A percentile compares a stretch with the other conserved stretches of the same genome.
phyloP scores from a whole-genome alignment of 1,140 invertebrate species.

The Adelges cooleyi region DNA sequence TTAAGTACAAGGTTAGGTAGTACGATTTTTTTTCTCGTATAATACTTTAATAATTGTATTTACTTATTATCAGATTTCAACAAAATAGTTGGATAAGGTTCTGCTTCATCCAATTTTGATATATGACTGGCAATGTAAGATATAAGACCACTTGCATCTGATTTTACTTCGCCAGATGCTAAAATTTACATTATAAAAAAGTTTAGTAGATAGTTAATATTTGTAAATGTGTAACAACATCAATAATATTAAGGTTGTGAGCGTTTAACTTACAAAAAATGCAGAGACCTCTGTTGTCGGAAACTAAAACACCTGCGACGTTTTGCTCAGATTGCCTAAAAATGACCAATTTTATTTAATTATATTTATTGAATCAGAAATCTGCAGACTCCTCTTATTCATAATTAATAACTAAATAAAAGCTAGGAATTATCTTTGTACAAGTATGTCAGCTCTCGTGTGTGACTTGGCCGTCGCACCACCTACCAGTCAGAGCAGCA shows the following conservation, averaged over 20 bases:
- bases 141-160: neutral
- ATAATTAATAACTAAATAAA: too few species aligned
- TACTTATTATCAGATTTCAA: conserved; percentile 18
- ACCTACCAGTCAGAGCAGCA: too few species aligned
- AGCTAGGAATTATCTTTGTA: too few species aligned
- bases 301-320: conserved; percentile 5
- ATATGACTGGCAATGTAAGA: conserved; percentile 1
- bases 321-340: conserved; percentile 17
- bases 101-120: conserved; percentile 14
- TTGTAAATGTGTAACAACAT: too few species aligned
- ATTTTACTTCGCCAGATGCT: conserved; percentile 1
- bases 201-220: neutral
- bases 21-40: too few species aligned
- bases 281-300: neutral
- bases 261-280: conserved; percentile 13
- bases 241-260: too few species aligned
- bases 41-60: neutral
- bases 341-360: too few species aligned
- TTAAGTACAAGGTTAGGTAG: too few species aligned
- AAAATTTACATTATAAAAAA: neutral
- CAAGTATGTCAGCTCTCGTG: too few species aligned
- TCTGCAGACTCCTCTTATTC: too few species aligned
- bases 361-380: too few species aligned
- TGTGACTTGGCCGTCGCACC: too few species aligned
- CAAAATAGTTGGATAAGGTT: conserved; percentile 10